Conservation (phyloP, 2,113 vertebrate species). For the Rhodinocichla rosea region DNA sequence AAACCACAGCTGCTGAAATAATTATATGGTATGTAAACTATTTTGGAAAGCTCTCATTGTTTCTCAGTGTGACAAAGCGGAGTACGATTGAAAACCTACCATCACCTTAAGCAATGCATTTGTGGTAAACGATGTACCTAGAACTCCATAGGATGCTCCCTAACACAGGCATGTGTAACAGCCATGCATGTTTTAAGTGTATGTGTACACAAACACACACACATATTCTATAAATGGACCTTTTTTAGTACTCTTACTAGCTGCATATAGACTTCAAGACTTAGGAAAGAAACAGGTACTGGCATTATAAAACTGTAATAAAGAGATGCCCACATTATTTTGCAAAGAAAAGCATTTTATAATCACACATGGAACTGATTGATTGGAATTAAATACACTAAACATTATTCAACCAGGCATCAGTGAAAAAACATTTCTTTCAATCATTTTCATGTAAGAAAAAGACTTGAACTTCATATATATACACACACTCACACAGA, state of each 20-base stretch:
- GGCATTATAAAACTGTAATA: not conserved
- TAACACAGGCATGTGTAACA: not conserved
- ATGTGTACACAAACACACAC: not conserved
- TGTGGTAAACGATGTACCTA: not conserved
- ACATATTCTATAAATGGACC: not conserved
- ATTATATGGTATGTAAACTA: conserved; percentile 17
- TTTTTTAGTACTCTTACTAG: not conserved
- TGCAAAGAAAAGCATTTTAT: not conserved
- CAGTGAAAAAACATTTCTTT: conserved; percentile 7
- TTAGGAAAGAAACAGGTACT: not conserved
- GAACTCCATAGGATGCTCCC: not conserved
- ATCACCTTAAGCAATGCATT: not conserved
- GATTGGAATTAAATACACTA: conserved; percentile 20
- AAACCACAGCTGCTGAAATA: conserved; percentile 56
- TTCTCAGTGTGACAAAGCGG: not conserved
- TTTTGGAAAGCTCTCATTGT: conserved; percentile 1
- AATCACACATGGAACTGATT: not conserved
- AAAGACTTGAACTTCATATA: conserved; percentile 11
- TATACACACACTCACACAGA: not conserved
- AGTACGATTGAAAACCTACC: not conserved
- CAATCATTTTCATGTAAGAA: conserved; percentile 18
- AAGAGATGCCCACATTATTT: not conserved
- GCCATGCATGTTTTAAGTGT: not conserved
- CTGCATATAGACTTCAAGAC: not conserved
- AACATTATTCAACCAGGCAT: not conserved